A percentile compares a stretch with the other conserved stretches of the same genome.
Conservation (phyloP, 2,888 invertebrate genomes). For the Mystacides longicornis region DNA sequence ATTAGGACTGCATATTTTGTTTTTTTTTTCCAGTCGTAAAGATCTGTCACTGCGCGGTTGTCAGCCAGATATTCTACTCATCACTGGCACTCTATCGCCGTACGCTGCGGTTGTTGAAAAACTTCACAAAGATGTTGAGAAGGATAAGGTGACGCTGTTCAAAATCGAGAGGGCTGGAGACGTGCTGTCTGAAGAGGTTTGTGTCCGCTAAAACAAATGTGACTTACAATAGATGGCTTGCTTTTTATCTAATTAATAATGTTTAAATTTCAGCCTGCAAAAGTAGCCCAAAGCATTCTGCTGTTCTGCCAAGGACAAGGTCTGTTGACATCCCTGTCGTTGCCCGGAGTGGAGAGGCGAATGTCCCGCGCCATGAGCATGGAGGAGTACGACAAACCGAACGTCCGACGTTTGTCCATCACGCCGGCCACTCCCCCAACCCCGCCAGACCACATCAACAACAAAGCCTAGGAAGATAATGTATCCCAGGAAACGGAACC, state of each 20-base stretch:
- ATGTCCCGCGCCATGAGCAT: slow-evolving; percentile 66
- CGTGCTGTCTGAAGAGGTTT: slow-evolving; percentile 75
- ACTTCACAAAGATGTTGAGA: slow-evolving; percentile 69
- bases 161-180: slow-evolving; percentile 84
- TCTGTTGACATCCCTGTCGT: slow-evolving; percentile 69
- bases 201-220: neutral
- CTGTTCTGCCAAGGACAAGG: slow-evolving; percentile 87
- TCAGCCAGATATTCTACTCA: slow-evolving; percentile 70
- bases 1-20: no score
- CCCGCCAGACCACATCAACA: neutral
- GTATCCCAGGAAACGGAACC: neutral
- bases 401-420: slow-evolving; percentile 66
- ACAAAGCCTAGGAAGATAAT: slow-evolving; percentile 20
- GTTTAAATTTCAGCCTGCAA: slow-evolving; percentile 61
- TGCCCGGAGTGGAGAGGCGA: slow-evolving; percentile 72
- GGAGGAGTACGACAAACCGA: slow-evolving; percentile 78
- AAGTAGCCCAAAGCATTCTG: slow-evolving; percentile 77
- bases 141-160: slow-evolving; percentile 73
- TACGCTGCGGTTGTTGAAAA: slow-evolving; percentile 76
- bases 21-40: slow-evolving; percentile 56
- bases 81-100: slow-evolving; percentile 72
- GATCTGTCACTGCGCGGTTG: slow-evolving; percentile 63
- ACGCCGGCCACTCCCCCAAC: slow-evolving; percentile 33
- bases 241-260: slow-evolving; percentile 2
- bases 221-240: slow-evolving; percentile 9